Evolutionary conservation across 2,888 invertebrate species (phyloP).

Genomic region (Mechanitis mazaeus): DNA sequence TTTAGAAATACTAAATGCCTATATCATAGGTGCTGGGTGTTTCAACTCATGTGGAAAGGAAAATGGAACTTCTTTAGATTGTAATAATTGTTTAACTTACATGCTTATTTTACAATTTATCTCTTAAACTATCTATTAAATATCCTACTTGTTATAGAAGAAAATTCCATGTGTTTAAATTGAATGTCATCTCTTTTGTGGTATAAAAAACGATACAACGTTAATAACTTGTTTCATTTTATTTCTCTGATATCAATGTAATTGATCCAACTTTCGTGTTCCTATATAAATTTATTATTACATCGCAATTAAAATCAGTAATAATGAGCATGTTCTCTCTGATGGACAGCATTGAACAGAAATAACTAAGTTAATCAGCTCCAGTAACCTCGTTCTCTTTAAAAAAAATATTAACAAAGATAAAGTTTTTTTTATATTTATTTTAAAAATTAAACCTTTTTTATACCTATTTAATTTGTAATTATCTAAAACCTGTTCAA

Average conservation of each 20-base stretch:
- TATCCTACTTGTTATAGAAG: too few relatives aligned
- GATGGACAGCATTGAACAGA: slow-evolving; percentile 37
- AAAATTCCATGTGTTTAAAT: too few relatives aligned
- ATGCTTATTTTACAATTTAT: too few relatives aligned
- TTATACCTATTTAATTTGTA: background rate
- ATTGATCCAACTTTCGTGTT: slow-evolving; percentile 4
- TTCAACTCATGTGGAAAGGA: too few relatives aligned
- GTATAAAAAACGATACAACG: background rate
- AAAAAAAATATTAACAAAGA: too few relatives aligned
- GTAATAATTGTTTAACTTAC: too few relatives aligned
- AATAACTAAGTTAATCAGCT: slow-evolving; percentile 47
- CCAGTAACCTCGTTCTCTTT: slow-evolving; percentile 36
- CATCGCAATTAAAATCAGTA: slow-evolving; percentile 35
- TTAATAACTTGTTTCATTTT: background rate
- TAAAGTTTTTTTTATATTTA: too few relatives aligned
- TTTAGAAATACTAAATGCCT: slow-evolving; percentile 7
- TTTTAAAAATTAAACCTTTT: too few relatives aligned
- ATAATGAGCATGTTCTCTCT: slow-evolving; percentile 50
- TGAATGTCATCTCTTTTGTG: background rate
- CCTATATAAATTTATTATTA: slow-evolving; percentile 34
- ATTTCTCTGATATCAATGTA: slow-evolving; percentile 7
- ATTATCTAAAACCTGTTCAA: slow-evolving; percentile 19
- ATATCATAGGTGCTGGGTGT: too few relatives aligned
- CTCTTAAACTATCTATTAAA: too few relatives aligned
- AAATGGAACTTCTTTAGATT: too few relatives aligned